Base-by-base conservation (phyloP, 2,888 invertebrate genomes). In the Unio pictorum region DNA sequence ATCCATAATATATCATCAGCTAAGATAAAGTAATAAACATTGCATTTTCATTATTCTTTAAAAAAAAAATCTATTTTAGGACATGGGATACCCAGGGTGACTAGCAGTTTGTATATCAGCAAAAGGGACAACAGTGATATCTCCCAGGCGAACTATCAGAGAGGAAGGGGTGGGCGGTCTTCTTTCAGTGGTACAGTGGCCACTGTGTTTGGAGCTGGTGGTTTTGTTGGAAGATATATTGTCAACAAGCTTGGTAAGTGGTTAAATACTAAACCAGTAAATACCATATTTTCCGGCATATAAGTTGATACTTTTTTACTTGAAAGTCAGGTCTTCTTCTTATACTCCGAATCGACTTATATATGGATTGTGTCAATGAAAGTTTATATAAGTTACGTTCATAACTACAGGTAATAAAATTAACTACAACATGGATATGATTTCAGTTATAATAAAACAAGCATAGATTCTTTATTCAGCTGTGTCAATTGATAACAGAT, bases 171-270 rank as follows among this genome's bases (percentile, higher is more conserved):
- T 30, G 99, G 98, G 26, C 93, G 99, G 56, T 95, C 95, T 81
- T 98, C 98, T 87, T 99, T 99, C 90, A 99, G 95, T 91, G 99
- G 99, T 0, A 92, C 95, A 68, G 97, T 99, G 3, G 97, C 96
- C n/a, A 99, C 99, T n/a, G 95, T 99, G 1, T 98, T 99, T 90
- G 99, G 99, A 66, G 93, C 94, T 69, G 94, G 94, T 56, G 99
- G 99, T 3, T 96, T 96, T 86, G 91, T 98, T 0, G 99, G 99
- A 0, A 92, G 94, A 78, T 94, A 95, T 91, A 93, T 99, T 23
- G 94, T 95, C 89, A 98, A 97, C 89, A 94, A 94, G 85, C 91
- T 99, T 68, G 99, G 98, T 84, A 96, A 95, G 78, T 69, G 58
- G 18, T 28, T 28, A 20, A 30, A 62, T 26, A 26, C n/a, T 3